Percentiles rank a stretch among this genome's conserved stretches.
phyloP scores from a whole-genome alignment of 2,797 vertebrate genomes.

The Netta rufina region DNA sequence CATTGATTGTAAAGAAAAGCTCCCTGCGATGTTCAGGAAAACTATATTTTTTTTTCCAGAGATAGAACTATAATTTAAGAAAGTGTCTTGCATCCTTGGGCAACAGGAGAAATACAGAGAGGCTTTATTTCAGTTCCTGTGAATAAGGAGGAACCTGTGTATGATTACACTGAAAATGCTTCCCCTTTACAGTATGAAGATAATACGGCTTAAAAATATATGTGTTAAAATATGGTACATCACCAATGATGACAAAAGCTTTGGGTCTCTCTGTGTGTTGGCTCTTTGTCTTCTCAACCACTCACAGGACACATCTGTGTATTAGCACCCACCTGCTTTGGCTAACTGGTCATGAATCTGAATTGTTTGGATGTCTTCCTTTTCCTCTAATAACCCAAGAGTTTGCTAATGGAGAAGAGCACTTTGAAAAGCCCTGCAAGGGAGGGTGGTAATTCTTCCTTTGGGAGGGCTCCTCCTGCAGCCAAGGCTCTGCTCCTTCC shows the following conservation, averaged over 20 bases:
- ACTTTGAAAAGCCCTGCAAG: not conserved
- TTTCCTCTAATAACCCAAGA: not conserved
- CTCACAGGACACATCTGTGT: not conserved
- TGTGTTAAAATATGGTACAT: not conserved
- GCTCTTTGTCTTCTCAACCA: not conserved
- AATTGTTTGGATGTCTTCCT: not conserved
- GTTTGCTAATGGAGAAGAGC: not conserved
- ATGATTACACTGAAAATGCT: not conserved
- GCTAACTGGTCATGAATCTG: not conserved
- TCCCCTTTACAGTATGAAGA: not conserved
- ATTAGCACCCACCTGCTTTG: not conserved
- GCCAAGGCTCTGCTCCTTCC: not conserved
- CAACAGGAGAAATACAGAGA: not conserved
- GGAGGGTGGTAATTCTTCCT: not conserved
- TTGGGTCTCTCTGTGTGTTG: not conserved
- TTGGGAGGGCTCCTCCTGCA: not conserved
- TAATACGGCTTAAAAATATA: not conserved
- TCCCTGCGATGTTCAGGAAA: not conserved
- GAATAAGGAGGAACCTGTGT: not conserved
- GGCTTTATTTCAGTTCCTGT: not conserved
- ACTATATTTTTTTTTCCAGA: not conserved
- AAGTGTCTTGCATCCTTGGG: not conserved
- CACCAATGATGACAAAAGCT: not conserved
- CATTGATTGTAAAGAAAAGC: not conserved
- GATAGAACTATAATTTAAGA: not conserved